phyloP scores from a whole-genome alignment of 2,113 vertebrate species.

The Andinoacara biseriatus region DNA sequence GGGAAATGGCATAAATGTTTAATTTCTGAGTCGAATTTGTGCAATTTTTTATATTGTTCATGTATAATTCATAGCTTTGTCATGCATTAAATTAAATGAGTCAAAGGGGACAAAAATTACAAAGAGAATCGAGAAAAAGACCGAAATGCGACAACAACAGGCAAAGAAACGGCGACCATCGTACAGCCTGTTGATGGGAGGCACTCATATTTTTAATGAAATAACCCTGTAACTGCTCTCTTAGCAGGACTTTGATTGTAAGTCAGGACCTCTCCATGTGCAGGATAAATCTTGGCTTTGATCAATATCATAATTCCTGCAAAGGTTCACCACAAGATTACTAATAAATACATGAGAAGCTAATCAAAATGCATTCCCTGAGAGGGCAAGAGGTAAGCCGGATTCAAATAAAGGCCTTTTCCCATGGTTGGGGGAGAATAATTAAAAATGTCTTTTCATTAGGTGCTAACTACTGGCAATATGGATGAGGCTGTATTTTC shows the following conservation, averaged over 20 bases:
- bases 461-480: neutral
- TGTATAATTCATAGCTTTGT: constrained; percentile 25
- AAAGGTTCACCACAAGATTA: constrained; percentile 21
- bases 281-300: neutral
- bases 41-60: neutral
- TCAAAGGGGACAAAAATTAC: neutral
- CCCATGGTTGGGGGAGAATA: constrained; percentile 20
- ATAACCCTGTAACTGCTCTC: constrained; percentile 10
- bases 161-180: neutral
- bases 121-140: neutral
- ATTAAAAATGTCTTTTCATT: constrained; percentile 32
- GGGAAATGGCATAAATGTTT: constrained; percentile 41
- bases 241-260: neutral
- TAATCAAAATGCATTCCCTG: constrained; percentile 32
- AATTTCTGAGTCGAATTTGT: constrained; percentile 28
- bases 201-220: constrained; percentile 9
- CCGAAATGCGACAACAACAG: too few species aligned
- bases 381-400: neutral
- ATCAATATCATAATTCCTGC: constrained; percentile 32
- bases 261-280: neutral
- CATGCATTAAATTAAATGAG: constrained; percentile 12
- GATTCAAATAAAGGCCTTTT: constrained; percentile 25
- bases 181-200: constrained; percentile 1
- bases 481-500: neutral
- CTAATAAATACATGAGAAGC: constrained; percentile 40